phyloP scores from a whole-genome alignment of 2,113 vertebrate species.

The Limnothrissa miodon region DNA sequence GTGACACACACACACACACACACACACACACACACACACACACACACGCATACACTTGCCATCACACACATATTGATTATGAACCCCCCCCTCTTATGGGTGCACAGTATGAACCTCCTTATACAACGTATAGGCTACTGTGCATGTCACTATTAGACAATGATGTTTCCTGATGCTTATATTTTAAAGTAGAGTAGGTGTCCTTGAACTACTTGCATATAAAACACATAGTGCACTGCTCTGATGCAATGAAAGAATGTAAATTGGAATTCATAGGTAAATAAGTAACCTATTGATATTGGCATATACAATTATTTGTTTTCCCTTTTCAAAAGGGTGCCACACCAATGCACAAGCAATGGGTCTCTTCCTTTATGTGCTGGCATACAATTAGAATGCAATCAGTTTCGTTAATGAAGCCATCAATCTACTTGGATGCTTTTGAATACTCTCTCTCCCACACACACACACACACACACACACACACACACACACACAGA shows the following conservation, averaged over 20 bases:
- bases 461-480: conserved; percentile 9
- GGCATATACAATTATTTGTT: background rate
- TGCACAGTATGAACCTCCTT: background rate
- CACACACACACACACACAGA: conserved; percentile 14
- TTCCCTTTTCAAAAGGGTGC: background rate
- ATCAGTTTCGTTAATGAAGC: background rate
- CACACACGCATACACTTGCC: background rate
- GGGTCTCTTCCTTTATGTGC: background rate
- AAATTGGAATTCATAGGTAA: background rate
- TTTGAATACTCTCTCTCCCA: background rate
- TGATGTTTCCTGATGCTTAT: no score
- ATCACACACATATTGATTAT: background rate
- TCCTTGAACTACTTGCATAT: background rate
- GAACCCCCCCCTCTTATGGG: background rate
- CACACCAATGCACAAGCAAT: background rate
- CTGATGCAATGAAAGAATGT: background rate
- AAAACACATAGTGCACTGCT: background rate
- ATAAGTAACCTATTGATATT: no score
- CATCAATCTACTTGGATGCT: background rate
- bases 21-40: background rate
- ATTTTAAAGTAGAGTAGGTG: no score
- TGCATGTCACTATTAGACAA: no score
- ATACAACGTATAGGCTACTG: background rate
- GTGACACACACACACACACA: conserved; percentile 1
- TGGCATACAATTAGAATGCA: background rate